These are phyloP conservation scores for Macrotus californicus DNA, from an alignment of 2,113 vertebrate species.

Conservation along the genomic window DNA sequence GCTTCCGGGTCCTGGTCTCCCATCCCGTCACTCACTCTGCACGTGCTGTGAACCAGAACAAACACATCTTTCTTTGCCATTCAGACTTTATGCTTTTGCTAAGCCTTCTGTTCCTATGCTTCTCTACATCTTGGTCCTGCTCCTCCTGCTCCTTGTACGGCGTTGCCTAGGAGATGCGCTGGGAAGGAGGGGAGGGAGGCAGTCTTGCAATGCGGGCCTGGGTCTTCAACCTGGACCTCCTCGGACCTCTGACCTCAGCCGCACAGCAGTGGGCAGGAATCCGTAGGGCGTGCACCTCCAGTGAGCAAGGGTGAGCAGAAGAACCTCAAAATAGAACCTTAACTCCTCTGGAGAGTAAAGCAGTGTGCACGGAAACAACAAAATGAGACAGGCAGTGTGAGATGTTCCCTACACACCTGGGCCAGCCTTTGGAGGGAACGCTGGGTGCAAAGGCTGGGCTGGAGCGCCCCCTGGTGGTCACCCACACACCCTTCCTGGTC, in stretches of 20 bases:
- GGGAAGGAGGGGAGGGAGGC: not conserved
- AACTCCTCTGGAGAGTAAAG: not conserved
- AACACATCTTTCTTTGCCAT: not conserved
- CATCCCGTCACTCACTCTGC: conserved; percentile 2
- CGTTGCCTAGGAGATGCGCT: not conserved
- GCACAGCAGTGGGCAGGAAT: not conserved
- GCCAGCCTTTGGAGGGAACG: rapidly evolving
- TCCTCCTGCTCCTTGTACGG: not conserved
- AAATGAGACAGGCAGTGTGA: not conserved
- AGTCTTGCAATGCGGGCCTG: not conserved
- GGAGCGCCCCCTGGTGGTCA: not conserved
- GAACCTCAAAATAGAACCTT: not conserved
- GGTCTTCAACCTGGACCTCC: not conserved
- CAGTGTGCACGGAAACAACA: not conserved
- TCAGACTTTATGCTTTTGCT: not conserved
- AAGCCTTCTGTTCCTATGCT: not conserved
- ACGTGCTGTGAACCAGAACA: not conserved
- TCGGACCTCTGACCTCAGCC: not conserved
- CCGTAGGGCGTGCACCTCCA: not conserved
- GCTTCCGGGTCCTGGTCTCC: not conserved
- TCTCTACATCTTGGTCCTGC: not conserved
- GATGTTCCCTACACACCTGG: not conserved
- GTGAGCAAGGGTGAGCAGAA: not conserved
- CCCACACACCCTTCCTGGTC: not conserved
- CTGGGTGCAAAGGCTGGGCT: not conserved